Percentiles rank a stretch among this genome's conserved stretches.
Evolutionary conservation across 2,888 invertebrate species (phyloP).

Genomic region (Scaptomyza cyrtandrae): DNA sequence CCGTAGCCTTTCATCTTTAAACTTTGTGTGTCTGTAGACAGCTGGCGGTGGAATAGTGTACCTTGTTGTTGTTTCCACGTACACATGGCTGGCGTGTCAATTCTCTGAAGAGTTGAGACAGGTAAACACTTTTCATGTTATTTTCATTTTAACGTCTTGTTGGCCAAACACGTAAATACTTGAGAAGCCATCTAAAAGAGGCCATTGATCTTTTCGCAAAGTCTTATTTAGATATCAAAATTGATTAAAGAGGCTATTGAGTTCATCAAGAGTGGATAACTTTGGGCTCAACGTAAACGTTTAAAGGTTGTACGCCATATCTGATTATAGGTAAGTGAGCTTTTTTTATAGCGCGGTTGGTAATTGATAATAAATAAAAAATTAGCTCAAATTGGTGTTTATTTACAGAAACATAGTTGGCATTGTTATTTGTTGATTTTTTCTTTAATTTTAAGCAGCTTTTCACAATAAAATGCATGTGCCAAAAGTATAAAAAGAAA

Average conservation of each 20-base stretch:
- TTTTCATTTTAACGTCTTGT: constrained; percentile 46
- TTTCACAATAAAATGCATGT: background rate
- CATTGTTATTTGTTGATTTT: background rate
- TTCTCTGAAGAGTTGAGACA: constrained; percentile 35
- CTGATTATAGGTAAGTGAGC: too few species aligned
- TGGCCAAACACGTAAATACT: constrained; percentile 38
- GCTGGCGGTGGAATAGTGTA: constrained; percentile 14
- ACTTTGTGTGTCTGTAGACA: constrained; percentile 31
- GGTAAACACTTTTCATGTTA: constrained; percentile 51
- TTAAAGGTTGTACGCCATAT: background rate
- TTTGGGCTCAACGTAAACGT: background rate
- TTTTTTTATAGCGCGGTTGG: too few species aligned
- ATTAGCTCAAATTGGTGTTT: too few species aligned
- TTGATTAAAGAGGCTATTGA: background rate
- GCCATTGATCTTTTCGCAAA: constrained; percentile 32
- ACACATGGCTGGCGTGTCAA: constrained; percentile 52
- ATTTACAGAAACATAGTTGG: background rate
- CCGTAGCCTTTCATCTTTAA: constrained; percentile 26
- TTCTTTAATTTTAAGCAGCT: background rate
- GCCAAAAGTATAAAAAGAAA: background rate
- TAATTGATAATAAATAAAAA: too few species aligned
- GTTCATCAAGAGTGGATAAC: background rate
- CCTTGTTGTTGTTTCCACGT: background rate
- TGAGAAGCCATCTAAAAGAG: constrained; percentile 16
- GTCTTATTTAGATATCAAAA: constrained; percentile 38